phyloP scores from a whole-genome alignment of 92 coral and sea anemone genomes.

The Epizoanthus ramosus region DNA sequence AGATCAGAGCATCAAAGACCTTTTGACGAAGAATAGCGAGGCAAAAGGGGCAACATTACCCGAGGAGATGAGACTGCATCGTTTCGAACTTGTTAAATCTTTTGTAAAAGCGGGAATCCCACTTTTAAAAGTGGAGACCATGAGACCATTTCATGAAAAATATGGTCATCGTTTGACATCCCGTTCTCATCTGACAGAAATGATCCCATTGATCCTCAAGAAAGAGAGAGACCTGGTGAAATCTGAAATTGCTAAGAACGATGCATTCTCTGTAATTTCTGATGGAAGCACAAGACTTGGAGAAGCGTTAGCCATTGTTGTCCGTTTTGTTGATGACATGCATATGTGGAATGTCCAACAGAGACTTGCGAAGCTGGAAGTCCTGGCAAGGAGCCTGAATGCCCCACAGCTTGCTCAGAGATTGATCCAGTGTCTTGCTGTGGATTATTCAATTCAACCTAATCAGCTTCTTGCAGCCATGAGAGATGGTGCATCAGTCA shows the following conservation, averaged over 20 bases:
- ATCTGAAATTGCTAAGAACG: slow-evolving; percentile 24
- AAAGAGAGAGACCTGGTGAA: slow-evolving; percentile 37
- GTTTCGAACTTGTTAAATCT: slow-evolving; percentile 39
- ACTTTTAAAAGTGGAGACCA: slow-evolving; percentile 16
- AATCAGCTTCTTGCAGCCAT: slow-evolving; percentile 7
- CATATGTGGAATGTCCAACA: slow-evolving; percentile 29
- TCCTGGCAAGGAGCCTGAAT: slow-evolving; percentile 30
- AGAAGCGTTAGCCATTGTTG: slow-evolving; percentile 27
- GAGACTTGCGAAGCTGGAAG: slow-evolving; percentile 27
- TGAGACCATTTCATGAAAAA: slow-evolving; percentile 28
- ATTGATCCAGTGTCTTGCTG: slow-evolving; percentile 35
- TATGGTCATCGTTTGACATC: slow-evolving; percentile 40
- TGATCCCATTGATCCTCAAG: slow-evolving; percentile 17
- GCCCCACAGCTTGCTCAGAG: slow-evolving; percentile 30
- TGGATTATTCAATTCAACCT: slow-evolving; percentile 21
- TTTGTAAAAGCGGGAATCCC: slow-evolving; percentile 41
- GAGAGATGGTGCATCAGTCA: slow-evolving; percentile 30
- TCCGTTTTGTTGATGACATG: slow-evolving; percentile 11
- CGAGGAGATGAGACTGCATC: slow-evolving; percentile 32
- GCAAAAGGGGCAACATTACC: slow-evolving; percentile 42
- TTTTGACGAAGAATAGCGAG: slow-evolving; percentile 4
- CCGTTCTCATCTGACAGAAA: slow-evolving; percentile 19
- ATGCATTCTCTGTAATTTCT: slow-evolving; percentile 33
- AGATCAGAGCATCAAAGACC: slow-evolving; percentile 12
- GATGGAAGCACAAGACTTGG: slow-evolving; percentile 44